A percentile compares a stretch with the other conserved stretches of the same genome.
Evolutionary conservation across 2,113 vertebrate species (phyloP).

Genomic region (Petromus typicus): DNA sequence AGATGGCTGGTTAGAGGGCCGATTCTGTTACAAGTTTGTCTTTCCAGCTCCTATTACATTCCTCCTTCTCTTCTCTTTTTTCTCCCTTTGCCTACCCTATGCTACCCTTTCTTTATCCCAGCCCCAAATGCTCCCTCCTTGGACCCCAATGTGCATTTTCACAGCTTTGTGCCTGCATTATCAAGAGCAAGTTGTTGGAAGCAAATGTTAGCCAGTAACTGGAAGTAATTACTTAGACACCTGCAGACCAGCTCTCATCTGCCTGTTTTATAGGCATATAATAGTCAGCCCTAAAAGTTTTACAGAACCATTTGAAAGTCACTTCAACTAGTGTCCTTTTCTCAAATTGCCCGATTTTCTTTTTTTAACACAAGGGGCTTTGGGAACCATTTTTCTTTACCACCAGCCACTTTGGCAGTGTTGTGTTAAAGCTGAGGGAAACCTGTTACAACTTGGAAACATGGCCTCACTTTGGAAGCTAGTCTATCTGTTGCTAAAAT

Average conservation of each 20-base stretch:
- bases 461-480: neutral
- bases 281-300: slow-evolving; percentile 78
- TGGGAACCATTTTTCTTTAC: slow-evolving; percentile 68
- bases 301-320: slow-evolving; percentile 80
- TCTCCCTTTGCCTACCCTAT: neutral
- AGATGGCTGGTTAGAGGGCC: neutral
- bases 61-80: neutral
- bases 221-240: slow-evolving; percentile 84
- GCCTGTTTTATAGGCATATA: slow-evolving; percentile 78
- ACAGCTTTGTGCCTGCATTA: slow-evolving; percentile 58
- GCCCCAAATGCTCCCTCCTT: neutral
- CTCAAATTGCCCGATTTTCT: neutral
- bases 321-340: slow-evolving; percentile 75
- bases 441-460: neutral
- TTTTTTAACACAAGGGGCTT: slow-evolving; percentile 63
- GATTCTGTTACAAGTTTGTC: neutral
- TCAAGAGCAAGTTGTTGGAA: slow-evolving; percentile 59
- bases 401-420: neutral
- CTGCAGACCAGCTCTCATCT: slow-evolving; percentile 77
- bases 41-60: neutral
- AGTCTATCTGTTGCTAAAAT: neutral
- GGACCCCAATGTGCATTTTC: neutral
- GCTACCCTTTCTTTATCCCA: neutral
- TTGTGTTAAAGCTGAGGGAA: slow-evolving; percentile 51
- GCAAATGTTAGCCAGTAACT: slow-evolving; percentile 74